Evolutionary conservation across 1,140 invertebrate genomes (phyloP).

Genomic region (Drosophila teissieri): DNA sequence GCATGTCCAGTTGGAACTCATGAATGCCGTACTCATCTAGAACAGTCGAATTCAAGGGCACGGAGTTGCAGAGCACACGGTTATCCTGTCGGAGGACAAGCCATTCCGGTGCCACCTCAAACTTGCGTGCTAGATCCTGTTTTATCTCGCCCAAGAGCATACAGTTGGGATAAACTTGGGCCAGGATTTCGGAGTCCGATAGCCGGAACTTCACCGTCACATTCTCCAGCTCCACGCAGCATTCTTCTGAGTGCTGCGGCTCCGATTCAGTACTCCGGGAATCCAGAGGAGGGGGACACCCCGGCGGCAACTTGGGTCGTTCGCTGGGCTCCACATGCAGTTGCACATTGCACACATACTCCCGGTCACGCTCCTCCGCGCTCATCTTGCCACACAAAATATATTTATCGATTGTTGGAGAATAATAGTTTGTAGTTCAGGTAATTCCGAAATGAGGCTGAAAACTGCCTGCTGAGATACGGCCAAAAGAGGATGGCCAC

Average conservation of each 20-base stretch:
- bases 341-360: constrained; percentile 59
- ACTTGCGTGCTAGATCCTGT: constrained; percentile 72
- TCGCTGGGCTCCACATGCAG: constrained; percentile 50
- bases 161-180: constrained; percentile 82
- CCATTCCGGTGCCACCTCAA: constrained; percentile 62
- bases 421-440: constrained; percentile 12
- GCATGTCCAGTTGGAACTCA: constrained; percentile 60
- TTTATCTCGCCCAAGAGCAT: constrained; percentile 77
- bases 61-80: constrained; percentile 41
- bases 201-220: constrained; percentile 81
- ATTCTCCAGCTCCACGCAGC: constrained; percentile 55
- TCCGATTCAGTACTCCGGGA: constrained; percentile 54
- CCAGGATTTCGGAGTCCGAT: constrained; percentile 62
- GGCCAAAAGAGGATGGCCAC: not conserved
- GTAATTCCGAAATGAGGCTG: constrained; percentile 19
- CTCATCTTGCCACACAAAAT: constrained; percentile 52
- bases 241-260: constrained; percentile 32
- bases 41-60: constrained; percentile 49
- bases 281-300: constrained; percentile 24
- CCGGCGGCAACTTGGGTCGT: constrained; percentile 22
- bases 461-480: constrained; percentile 42
- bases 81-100: constrained; percentile 59
- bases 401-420: not conserved
- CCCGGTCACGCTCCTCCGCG: constrained; percentile 23
- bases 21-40: constrained; percentile 79